Evolutionary conservation across 1,140 invertebrate species (phyloP), one percentile per base, ranked within the genome.

Genomic region (Agraylea sexmaculata): DNA sequence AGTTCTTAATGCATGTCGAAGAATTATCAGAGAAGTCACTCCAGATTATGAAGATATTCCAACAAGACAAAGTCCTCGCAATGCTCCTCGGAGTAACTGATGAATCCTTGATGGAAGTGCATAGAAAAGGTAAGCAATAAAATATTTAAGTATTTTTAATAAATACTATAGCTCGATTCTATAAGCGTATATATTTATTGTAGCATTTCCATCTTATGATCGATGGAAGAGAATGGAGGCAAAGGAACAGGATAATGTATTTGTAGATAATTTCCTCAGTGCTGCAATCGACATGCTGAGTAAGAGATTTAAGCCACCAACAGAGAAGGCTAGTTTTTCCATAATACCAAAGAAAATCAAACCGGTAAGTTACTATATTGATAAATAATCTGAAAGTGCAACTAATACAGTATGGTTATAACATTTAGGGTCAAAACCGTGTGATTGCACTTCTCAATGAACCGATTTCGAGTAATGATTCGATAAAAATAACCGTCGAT

Each of bases 321-420:
- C 70, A 51, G 71, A 81, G 40, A 75, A 73, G 53, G 75, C 77
- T 1, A 70, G 71, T 30, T 86, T 85, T 53, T 83, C 81, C 0
- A 71, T 86, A 12, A 73, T 79, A 23, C 83, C 83, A 2, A 83
- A 84, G 52, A 86, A 86, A 67, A 78, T 85, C 6, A 78, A 83
- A 69, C 70, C 80, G 53, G 81, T 83, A 62, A 63, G 68, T 60
- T 36, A 19, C 16, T 32, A 19, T 7, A 23, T 37, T 27, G n/a
- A n/a, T n/a, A n/a, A n/a, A n/a, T n/a, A n/a, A 42, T 44, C 4
- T 20, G n/a, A 20, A 21, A 20, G 18, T 31, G 6, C 18, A 11
- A 33, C 11, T 16, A 11, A 31, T 13, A 31, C 15, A 31, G 6
- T 33, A 33, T 33, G 3, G 18, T 4, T 33, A 16, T 12, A 31